Evolutionary conservation across 2,888 invertebrate species (phyloP), one percentile per base, ranked within the genome.

Genomic region (Acleris literana): DNA sequence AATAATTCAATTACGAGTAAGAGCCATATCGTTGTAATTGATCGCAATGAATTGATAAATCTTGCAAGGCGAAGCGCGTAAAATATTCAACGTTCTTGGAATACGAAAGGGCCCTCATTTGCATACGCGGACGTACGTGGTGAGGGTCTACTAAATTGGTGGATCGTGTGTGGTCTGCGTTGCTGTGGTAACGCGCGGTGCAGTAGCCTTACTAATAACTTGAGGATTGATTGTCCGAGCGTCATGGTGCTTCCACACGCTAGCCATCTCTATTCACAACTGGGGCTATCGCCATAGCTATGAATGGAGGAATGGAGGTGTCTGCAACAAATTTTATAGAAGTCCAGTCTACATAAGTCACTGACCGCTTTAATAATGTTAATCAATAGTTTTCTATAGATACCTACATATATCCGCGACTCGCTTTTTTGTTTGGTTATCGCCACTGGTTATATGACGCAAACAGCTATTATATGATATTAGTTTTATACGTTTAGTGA

Each of bases 111-210:
- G 84, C 81, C 74, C 76, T 77, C 72, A 87, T 87, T 87, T 85
- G 87, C 87, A 87, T 87, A 76, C 76, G 76, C 76, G 75, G 71
- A 55, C 66, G 65, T 63, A 68, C 68, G 48, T 52, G 48, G 55
- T 69, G 75, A 68, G 73, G 82, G 76, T 77, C 78, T 74, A 78
- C 75, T 77, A 79, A 79, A 78, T 78, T 76, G 68, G 72, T 68
- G 69, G 79, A 77, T 84, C 89, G 90, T 92, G 92, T 91, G 92
- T 91, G 92, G 92, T 91, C 92, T 84, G 78, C 76, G 91, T 91
- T 80, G 74, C 86, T 78, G 89, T 87, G 83, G 88, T 74, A 81
- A 84, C 83, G 69, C 64, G 64, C 51, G 60, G 63, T 70, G 75
- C 77, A 80, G 80, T 79, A 77, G 77, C 74, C 72, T 72, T 68